A percentile compares a stretch with the other conserved stretches of the same genome.
Evolutionary conservation across 2,113 vertebrate species (phyloP).

Genomic region (Salvelinus sp.): DNA sequence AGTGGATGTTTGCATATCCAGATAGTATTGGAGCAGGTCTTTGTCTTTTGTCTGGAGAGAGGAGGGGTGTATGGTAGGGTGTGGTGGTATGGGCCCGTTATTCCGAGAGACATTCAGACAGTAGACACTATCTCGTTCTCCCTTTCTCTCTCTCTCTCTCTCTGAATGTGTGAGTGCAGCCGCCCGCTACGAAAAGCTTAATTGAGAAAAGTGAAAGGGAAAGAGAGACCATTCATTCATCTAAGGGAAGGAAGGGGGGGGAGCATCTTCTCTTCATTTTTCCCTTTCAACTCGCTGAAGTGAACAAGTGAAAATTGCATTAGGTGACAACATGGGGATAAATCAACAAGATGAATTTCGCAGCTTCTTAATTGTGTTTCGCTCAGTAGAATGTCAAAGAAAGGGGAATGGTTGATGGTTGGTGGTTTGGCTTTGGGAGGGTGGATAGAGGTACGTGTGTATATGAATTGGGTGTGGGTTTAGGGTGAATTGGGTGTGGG

Average conservation of each 20-base stretch:
- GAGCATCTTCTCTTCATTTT: slow-evolving; percentile 38
- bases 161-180: slow-evolving; percentile 17
- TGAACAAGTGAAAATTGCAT: slow-evolving; percentile 68
- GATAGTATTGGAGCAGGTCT: background rate
- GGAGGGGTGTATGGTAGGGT: too few species aligned
- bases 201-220: slow-evolving; percentile 73
- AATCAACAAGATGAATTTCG: slow-evolving; percentile 72
- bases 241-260: slow-evolving; percentile 46
- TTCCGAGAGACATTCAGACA: background rate
- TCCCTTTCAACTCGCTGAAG: slow-evolving; percentile 37
- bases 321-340: slow-evolving; percentile 59
- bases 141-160: background rate
- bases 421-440: slow-evolving; percentile 33
- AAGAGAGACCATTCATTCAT: slow-evolving; percentile 63
- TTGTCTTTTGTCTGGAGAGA: background rate
- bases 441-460: background rate
- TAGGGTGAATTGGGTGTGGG: background rate
- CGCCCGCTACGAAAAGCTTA: slow-evolving; percentile 57
- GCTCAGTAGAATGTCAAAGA: slow-evolving; percentile 57
- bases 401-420: slow-evolving; percentile 23
- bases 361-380: slow-evolving; percentile 66
- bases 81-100: too few species aligned
- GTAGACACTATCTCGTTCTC: background rate
- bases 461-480: background rate
- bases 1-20: too few species aligned